Evolutionary conservation across 2,888 invertebrate genomes (phyloP), one percentile per base, ranked within the genome.

Genomic region (Incurvaria masculella): DNA sequence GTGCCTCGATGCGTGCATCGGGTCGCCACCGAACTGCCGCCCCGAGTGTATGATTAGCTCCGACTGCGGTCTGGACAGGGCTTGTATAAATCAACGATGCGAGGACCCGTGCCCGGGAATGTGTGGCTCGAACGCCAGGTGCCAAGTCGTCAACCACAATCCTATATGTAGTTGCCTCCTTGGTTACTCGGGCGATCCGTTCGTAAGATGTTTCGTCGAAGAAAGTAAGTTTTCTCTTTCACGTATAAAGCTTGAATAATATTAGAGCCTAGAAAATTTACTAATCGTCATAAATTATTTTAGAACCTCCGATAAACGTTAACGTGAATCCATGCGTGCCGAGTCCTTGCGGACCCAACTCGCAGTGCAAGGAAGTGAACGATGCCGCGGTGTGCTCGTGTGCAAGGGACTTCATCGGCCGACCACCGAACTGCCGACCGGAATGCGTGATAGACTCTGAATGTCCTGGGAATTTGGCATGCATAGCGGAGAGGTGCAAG

Each of bases 31-130:
- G 20, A 81, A 81, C 54, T 91, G 91, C 68, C 80, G 85, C 56
- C 89, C 89, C 2, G 89, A 90, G 70, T 91, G 90, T 69, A 81
- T 88, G 53, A 84, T 88, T 56, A 89, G 88, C 66, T 85, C 89
- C 1, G 90, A 91, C 64, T 92, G 91, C 69, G 75, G 85, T 50
- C 81, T 85, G 54, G 81, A 89, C 58, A 81, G 83, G 69, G 87
- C 91, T 44, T 92, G 92, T 64, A 82, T 88, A 55, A 86, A 85
- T 65, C 86, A 87, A 64, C 88, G 87, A 70, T 92, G 91, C 64
- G 76, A 79, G 50, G 87, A 90, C 68, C 90, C 91, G 23, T 91
- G 91, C 65, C 81, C 83, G 45, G 88, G 87, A 55, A 85, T 86
- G 49, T 91, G 91, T 61, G 91, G 91, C 46, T 73, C 82, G 47